Evolutionary conservation across 2,113 vertebrate genomes (phyloP), one percentile per base, ranked within the genome.

Genomic region (Motacilla alba): DNA sequence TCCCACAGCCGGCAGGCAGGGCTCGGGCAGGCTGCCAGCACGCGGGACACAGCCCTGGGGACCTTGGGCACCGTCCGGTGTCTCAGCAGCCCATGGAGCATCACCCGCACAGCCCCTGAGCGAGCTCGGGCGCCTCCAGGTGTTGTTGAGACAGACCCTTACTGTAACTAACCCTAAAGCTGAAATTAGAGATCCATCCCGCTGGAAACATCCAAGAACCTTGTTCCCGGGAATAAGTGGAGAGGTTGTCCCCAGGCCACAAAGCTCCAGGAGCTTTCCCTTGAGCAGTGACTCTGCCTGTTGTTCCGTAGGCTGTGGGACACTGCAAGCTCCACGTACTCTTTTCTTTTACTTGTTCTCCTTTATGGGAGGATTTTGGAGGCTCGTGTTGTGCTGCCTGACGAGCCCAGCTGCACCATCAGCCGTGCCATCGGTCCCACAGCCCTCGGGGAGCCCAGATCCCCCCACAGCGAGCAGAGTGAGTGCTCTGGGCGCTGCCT

Each of bases 301-400:
- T 23, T 35, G 55, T 18, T 43, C 77, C 15, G 30, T 11, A 49
- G 43, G 53, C 64, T 19, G 18, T 24, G 37, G 35, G 75, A 62
- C 80, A 58, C 4, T 10, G 43, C 78, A 50, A 1, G 37, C 55
- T 87, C 66, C 50, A 21, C 7, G 28, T 33, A 11, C 7, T 26
- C 49, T 59, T 55, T 77, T 33, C 75, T 73, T 35, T 35, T 35
- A 37, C 88, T 43, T 76, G 55, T 35, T 89, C 80, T 72, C 75
- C 74, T 70, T 84, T 69, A 27, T 21, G 55, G 49, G 41, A 67
- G 58, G 75, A 70, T 78, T 86, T 60, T 60, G 60, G 22, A 63
- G 67, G 56, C 85, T 76, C n/a, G 72, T 41, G 66, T 15, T 70
- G 27, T 26, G 67, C 84, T 96, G 84, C 94, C 70, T 94, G 91